Conservation (phyloP, 2,113 vertebrate species). For the Neodontobutis hainanensis region DNA sequence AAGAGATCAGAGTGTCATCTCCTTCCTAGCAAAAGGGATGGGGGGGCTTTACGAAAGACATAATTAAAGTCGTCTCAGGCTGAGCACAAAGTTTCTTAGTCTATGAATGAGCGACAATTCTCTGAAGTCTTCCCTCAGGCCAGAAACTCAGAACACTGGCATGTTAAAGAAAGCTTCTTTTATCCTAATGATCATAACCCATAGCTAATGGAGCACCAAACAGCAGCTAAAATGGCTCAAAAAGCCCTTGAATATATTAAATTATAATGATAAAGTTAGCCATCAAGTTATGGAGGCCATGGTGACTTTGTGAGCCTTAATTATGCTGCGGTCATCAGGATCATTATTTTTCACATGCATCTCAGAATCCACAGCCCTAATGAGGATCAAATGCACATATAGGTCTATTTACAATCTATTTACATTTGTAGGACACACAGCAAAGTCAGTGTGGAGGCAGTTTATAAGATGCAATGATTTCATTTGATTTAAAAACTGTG, state of each 20-base stretch:
- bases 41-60: constrained; percentile 48
- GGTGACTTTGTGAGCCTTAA: constrained; percentile 57
- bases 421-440: constrained; percentile 20
- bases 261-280: constrained; percentile 63
- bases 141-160: constrained; percentile 49
- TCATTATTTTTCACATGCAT: constrained; percentile 66
- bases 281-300: constrained; percentile 19
- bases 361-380: constrained; percentile 48
- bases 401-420: constrained; percentile 24
- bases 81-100: constrained; percentile 48
- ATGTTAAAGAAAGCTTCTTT: constrained; percentile 68
- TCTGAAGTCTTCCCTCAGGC: constrained; percentile 68
- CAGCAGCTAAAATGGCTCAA: constrained; percentile 59
- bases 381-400: constrained; percentile 51
- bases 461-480: constrained; percentile 23
- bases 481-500: constrained; percentile 27
- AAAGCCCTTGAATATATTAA: constrained; percentile 65
- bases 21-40: constrained; percentile 43
- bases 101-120: constrained; percentile 56
- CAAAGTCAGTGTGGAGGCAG: constrained; percentile 10
- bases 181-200: constrained; percentile 67
- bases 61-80: constrained; percentile 73
- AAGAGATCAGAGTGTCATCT: constrained; percentile 71
- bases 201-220: constrained; percentile 73
- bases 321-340: constrained; percentile 68